Evolutionary conservation across 2,888 invertebrate genomes (phyloP).

Genomic region (Mycalesis mineus): DNA sequence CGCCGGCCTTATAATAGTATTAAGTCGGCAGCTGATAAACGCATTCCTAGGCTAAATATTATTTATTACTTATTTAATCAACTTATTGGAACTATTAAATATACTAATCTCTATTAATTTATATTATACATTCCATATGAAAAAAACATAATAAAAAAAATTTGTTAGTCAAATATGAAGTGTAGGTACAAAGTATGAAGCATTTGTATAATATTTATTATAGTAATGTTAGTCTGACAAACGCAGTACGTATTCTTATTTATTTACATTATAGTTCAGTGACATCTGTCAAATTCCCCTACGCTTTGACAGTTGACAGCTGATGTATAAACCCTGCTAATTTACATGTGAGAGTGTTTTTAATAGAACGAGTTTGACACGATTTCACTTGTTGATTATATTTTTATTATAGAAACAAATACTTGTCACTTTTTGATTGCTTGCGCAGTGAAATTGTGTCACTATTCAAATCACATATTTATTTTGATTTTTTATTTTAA

Average conservation of each 20-base stretch:
- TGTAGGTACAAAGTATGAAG: conserved; percentile 52
- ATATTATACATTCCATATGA: conserved; percentile 23
- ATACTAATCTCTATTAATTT: not conserved
- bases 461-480: conserved; percentile 25
- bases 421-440: not conserved
- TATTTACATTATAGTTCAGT: conserved; percentile 4
- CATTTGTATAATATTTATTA: conserved; percentile 42
- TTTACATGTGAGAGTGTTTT: conserved; percentile 22
- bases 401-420: not conserved
- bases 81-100: not conserved
- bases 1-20: too few relatives aligned
- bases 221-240: conserved; percentile 50
- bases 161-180: conserved; percentile 31
- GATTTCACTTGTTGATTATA: conserved; percentile 15
- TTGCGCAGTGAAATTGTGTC: conserved; percentile 22
- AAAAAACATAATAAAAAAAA: conserved; percentile 6
- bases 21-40: too few relatives aligned
- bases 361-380: conserved; percentile 16
- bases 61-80: not conserved
- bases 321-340: conserved; percentile 20
- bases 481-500: conserved; percentile 10
- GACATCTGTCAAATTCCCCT: conserved; percentile 24
- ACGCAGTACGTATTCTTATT: conserved; percentile 39
- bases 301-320: conserved; percentile 22
- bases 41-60: not conserved